phyloP scores from a whole-genome alignment of 2,888 invertebrate genomes.

The Morpho deidamia region DNA sequence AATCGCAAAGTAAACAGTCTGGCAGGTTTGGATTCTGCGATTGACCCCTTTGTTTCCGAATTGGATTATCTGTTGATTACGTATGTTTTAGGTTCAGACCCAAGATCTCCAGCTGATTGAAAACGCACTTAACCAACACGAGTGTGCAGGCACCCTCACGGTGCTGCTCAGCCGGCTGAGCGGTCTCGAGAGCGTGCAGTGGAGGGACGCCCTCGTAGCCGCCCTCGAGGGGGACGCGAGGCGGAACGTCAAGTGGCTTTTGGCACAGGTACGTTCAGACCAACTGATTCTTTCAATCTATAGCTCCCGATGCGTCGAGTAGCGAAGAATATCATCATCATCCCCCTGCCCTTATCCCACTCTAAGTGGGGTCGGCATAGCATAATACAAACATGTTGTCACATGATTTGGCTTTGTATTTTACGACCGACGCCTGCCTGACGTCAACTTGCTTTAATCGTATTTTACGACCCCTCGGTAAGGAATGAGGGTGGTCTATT shows the following conservation, averaged over 20 bases:
- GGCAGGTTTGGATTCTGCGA: too few relatives aligned
- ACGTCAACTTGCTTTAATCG: too few relatives aligned
- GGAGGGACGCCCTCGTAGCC: conserved; percentile 25
- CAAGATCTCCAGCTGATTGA: conserved; percentile 40
- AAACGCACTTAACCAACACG: conserved; percentile 41
- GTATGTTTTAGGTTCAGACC: conserved; percentile 30
- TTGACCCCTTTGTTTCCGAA: not conserved
- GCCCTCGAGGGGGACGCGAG: conserved; percentile 17
- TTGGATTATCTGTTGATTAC: not conserved
- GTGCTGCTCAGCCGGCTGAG: conserved; percentile 34
- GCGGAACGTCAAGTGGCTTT: conserved; percentile 37
- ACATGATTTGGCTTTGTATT: too few relatives aligned
- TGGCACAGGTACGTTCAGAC: conserved; percentile 44
- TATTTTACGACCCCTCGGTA: too few relatives aligned
- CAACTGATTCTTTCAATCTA: conserved; percentile 1
- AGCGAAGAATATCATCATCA: too few relatives aligned
- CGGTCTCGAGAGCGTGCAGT: conserved; percentile 28
- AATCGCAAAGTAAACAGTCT: too few relatives aligned
- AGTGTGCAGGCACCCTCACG: conserved; percentile 40
- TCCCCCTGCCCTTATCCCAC: too few relatives aligned
- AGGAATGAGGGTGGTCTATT: too few relatives aligned
- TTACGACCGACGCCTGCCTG: too few relatives aligned
- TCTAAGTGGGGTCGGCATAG: too few relatives aligned
- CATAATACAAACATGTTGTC: too few relatives aligned
- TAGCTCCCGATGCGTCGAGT: not conserved